Evolutionary conservation across 2,797 vertebrate species (phyloP).

Genomic region (Nannoperca obscura): DNA sequence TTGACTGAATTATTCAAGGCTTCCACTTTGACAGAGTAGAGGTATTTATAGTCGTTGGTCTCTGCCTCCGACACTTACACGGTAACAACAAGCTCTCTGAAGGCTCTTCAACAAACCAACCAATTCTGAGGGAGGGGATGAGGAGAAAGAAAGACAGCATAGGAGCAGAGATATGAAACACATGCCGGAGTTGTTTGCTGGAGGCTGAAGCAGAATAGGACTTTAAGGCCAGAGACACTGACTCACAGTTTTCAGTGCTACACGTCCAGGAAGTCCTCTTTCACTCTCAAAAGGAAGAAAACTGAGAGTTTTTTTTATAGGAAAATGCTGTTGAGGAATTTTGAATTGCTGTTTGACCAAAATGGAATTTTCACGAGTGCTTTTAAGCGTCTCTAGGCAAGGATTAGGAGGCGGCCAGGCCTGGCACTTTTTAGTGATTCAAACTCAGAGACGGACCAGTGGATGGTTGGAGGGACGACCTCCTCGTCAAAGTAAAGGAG

Average conservation of each 20-base stretch:
- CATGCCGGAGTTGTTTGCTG: conserved; percentile 54
- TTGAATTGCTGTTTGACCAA: conserved; percentile 6
- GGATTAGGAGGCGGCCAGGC: conserved; percentile 35
- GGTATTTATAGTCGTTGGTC: conserved; percentile 79
- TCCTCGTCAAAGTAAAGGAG: conserved; percentile 17
- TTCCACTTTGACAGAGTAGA: conserved; percentile 67
- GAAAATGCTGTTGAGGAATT: conserved; percentile 26
- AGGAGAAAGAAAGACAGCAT: conserved; percentile 37
- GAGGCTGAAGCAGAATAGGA: conserved; percentile 55
- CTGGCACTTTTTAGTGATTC: conserved; percentile 22
- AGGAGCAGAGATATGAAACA: conserved; percentile 55
- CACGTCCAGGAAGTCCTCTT: conserved; percentile 29
- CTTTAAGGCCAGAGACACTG: conserved; percentile 33
- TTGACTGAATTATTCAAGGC: conserved; percentile 77
- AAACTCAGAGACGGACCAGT: conserved; percentile 26
- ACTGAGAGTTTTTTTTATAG: not conserved
- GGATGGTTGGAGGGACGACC: conserved; percentile 6
- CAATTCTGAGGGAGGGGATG: conserved; percentile 49
- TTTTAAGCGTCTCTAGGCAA: conserved; percentile 33
- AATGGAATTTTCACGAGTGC: conserved; percentile 26
- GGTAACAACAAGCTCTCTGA: conserved; percentile 65
- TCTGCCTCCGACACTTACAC: conserved; percentile 62
- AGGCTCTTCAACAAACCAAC: conserved; percentile 65
- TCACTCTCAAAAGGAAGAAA: conserved; percentile 27
- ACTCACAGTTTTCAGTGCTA: conserved; percentile 22